Evolutionary conservation across 2,888 invertebrate species (phyloP), one percentile per base, ranked within the genome.

Genomic region (Hymenopus coronatus): DNA sequence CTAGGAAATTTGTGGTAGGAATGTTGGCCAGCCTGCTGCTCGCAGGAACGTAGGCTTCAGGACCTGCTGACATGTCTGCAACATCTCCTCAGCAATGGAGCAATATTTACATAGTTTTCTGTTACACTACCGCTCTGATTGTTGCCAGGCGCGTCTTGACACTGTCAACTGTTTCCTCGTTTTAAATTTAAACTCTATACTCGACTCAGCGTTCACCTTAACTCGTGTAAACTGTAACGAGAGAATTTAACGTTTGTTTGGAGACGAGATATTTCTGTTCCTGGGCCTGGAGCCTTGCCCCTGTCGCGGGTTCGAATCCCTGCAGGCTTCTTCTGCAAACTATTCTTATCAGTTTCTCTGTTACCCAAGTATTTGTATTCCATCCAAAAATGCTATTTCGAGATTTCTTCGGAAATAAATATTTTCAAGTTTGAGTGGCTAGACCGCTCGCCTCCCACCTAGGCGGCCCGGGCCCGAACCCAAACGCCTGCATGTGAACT

Each of bases 61-160:
- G 25, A 3, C 54, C 20, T 70, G 54, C 54, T 70, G 54, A 70
- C 54, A 20, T 15, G 54, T 70, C 54, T 70, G 54, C 54, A 70
- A 70, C 54, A 70, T 70, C 54, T 70, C 54, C 54, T 20, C 15
- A 20, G 25, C n/a, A 20, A 28, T 33, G 87, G 40, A 87, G 82
- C 82, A 87, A 87, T 87, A 87, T 87, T 87, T 82, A 87, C 30
- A 82, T 82, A 87, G 87, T 87, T 87, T 87, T 87, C 87, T 87
- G 87, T 87, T 87, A 87, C 87, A 87, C 40, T 40, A 40, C 54
- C 20, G 54, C 54, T 70, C 54, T 70, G 54, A 70, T 70, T 70
- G 54, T 70, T 70, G 15, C 54, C 54, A 70, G 54, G 54, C 54
- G 6, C 54, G 20, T 70, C 54, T 70, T 70, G 54, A 70, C 54